These are phyloP conservation scores for Indicator indicator DNA, from an alignment of 2,113 vertebrate genomes.

Conservation along the genomic window DNA sequence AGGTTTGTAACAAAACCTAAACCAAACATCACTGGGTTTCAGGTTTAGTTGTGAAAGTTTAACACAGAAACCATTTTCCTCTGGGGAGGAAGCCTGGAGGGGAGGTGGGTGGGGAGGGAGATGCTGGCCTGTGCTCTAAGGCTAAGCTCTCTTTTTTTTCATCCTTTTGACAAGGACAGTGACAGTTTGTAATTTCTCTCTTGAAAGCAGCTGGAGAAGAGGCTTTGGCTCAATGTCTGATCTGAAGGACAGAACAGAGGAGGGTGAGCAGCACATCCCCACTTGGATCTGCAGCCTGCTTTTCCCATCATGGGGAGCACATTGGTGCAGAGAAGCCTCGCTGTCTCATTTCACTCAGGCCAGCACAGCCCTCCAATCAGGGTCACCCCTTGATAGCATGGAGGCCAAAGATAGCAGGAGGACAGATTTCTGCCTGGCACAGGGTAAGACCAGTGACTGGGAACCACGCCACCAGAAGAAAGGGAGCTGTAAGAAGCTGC, in stretches of 20 bases:
- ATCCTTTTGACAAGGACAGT: background rate
- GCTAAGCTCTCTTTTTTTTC: background rate
- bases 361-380: background rate
- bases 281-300: background rate
- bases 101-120: background rate
- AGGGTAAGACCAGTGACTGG: conserved; percentile 19
- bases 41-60: conserved; percentile 62
- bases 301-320: background rate
- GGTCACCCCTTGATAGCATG: conserved; percentile 24
- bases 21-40: conserved; percentile 57
- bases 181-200: conserved; percentile 11
- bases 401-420: conserved; percentile 49
- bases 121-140: background rate
- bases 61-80: conserved; percentile 62
- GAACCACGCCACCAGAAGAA: conserved; percentile 25
- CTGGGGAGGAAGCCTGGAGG: background rate
- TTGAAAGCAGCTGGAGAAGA: background rate
- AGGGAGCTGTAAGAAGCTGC: conserved; percentile 35
- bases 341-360: background rate
- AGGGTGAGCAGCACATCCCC: background rate
- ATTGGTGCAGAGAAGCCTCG: background rate
- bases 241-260: background rate
- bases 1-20: conserved; percentile 67
- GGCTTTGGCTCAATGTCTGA: background rate
- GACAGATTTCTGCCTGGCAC: conserved; percentile 37